Percentiles rank a stretch among this genome's conserved stretches.
Evolutionary conservation across 1,140 invertebrate genomes (phyloP).

Genomic region (Zaprionus davidi): DNA sequence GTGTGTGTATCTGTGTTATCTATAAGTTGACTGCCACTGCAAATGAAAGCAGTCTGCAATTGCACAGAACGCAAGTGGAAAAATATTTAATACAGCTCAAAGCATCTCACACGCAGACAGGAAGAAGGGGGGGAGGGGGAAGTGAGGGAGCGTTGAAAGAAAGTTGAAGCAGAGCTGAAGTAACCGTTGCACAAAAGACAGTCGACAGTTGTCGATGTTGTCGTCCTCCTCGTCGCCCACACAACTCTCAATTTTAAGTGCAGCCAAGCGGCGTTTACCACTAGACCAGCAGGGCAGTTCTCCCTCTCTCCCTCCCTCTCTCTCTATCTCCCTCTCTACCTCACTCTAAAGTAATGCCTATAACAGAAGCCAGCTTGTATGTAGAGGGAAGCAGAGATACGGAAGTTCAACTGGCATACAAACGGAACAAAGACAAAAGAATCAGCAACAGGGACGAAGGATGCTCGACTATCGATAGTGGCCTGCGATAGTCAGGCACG

Average conservation of each 20-base stretch:
- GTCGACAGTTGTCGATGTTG: conserved; percentile 29
- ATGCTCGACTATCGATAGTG: too few species aligned
- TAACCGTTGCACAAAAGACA: conserved; percentile 25
- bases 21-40: conserved; percentile 54
- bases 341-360: neutral
- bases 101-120: conserved; percentile 37
- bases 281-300: neutral
- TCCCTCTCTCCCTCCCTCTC: neutral
- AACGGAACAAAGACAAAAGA: too few species aligned
- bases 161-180: conserved; percentile 16
- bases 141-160: neutral
- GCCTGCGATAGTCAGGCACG: too few species aligned
- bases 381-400: too few species aligned
- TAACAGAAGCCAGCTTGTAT: too few species aligned
- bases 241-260: conserved; percentile 66
- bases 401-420: too few species aligned
- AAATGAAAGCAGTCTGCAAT: conserved; percentile 73
- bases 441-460: too few species aligned
- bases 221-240: conserved; percentile 33
- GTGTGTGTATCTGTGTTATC: conserved; percentile 3
- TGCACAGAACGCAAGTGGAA: conserved; percentile 69
- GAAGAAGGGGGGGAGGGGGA: neutral
- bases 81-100: conserved; percentile 75
- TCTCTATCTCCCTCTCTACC: neutral
- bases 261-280: conserved; percentile 51